Conservation (phyloP, 2,113 vertebrate genomes). For the Alethe castanea region DNA sequence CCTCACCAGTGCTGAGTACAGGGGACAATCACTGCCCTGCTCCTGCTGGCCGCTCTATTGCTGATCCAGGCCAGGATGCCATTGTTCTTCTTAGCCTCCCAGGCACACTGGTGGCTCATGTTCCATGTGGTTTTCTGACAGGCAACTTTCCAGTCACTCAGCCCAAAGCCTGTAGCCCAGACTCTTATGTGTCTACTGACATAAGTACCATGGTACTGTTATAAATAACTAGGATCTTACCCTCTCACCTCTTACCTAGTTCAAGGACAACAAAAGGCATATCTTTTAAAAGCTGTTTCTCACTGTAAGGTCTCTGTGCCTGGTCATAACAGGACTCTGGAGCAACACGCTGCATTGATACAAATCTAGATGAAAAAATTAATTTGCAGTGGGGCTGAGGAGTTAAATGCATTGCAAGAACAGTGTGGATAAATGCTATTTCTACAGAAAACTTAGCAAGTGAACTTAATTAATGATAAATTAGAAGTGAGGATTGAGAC, state of each 20-base stretch:
- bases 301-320: not conserved
- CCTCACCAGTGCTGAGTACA: not conserved
- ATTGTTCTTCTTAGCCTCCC: not conserved
- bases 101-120: not conserved
- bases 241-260: not conserved
- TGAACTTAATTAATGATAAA: not conserved
- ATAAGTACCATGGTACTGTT: not conserved
- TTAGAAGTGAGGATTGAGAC: not conserved
- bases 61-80: not conserved
- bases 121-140: not conserved
- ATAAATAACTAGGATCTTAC: not conserved
- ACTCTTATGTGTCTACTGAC: not conserved
- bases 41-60: not conserved
- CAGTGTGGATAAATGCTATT: not conserved
- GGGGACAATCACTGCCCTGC: accelerated
- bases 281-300: not conserved
- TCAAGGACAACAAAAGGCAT: not conserved
- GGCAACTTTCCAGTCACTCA: not conserved
- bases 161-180: not conserved
- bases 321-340: not conserved
- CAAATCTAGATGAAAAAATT: not conserved
- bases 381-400: not conserved
- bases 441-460: not conserved
- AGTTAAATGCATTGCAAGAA: not conserved
- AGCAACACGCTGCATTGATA: not conserved